Percentiles rank a stretch among this genome's conserved stretches.
Conservation (phyloP, 2,888 invertebrate species). For the Scaptomyza caliginosa region DNA sequence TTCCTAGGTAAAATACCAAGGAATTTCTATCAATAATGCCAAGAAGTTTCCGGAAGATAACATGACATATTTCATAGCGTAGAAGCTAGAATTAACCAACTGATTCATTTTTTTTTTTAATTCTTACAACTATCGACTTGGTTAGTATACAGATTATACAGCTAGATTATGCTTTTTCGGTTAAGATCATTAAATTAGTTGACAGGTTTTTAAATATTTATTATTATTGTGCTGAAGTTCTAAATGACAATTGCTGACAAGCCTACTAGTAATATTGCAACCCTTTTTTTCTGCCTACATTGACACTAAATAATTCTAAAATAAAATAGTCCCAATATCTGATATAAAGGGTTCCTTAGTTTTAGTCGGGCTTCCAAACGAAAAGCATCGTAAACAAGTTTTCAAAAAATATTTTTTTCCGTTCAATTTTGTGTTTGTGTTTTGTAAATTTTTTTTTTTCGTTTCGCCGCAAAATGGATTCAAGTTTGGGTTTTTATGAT, state of each 20-base stretch:
- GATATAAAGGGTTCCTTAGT: constrained; percentile 7
- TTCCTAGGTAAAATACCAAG: background rate
- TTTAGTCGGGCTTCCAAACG: constrained; percentile 4
- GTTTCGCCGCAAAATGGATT: constrained; percentile 25
- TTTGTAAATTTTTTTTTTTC: background rate
- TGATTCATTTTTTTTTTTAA: constrained; percentile 6
- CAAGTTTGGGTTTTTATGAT: constrained; percentile 2
- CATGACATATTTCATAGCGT: background rate
- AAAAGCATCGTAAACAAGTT: constrained; percentile 3
- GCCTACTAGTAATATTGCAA: background rate
- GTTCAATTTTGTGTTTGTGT: background rate
- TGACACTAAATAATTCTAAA: constrained; percentile 12
- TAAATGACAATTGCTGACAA: constrained; percentile 13
- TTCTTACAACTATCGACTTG: too few relatives aligned
- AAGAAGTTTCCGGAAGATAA: constrained; percentile 27
- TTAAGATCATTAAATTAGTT: too few relatives aligned
- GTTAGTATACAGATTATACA: too few relatives aligned
- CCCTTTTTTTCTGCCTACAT: background rate
- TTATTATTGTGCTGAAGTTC: background rate
- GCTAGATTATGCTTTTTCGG: too few relatives aligned
- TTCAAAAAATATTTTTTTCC: background rate
- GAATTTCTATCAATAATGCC: background rate
- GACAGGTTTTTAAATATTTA: background rate
- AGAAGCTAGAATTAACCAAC: background rate
- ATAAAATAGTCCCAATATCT: background rate